Base-by-base conservation (phyloP, 1,140 invertebrate genomes). In the Nylanderia fulva region DNA sequence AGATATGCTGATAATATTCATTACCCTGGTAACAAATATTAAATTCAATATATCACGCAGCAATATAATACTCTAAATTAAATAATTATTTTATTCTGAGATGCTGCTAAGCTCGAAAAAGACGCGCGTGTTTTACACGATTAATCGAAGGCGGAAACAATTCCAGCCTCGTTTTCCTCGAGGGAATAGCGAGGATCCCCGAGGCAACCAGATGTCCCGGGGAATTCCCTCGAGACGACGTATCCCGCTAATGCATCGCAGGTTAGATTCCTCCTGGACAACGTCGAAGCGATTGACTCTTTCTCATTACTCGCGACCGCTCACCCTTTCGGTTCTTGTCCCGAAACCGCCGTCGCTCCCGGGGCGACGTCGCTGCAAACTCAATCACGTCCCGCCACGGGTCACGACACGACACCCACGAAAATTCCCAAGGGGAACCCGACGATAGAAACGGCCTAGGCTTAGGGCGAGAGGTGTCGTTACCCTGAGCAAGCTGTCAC, bases 381-480 rank as follows among this genome's bases (percentile, higher is more conserved):
- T 92, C 92, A 93, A 93, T 93, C 92, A 90, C 85, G 60, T 63
- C 52, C 68, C 74, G 39, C 45, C 80, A 89, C 85, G 72, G 88
- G 75, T 89, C 85, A 84, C 82, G 90, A 84, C 72, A 84, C 84
- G 83, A 92, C 90, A 92, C 91, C 91, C 91, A 90, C 89, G 92
- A 91, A 91, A 90, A 88, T 58, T 56, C 84, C 56, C 75, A 13
- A 52, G 60, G n/a, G 61, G 33, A 21, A 74, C 6, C 60, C n/a
- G 58, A 24, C 80, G 71, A 58, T 82, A 76, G 71, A 63, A 84
- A 84, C 60, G n/a, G 54, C 21, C 66, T 80, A 52, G 68, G 68
- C 42, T 84, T 63, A 71, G 71, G 79, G 79, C 63, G 69, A 86
- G 58, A 83, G 56, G 71, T 85, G 79, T 85, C 64, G 84, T 64